Evolutionary conservation across 1,140 invertebrate species (phyloP).

Genomic region (Drosophila repleta): DNA sequence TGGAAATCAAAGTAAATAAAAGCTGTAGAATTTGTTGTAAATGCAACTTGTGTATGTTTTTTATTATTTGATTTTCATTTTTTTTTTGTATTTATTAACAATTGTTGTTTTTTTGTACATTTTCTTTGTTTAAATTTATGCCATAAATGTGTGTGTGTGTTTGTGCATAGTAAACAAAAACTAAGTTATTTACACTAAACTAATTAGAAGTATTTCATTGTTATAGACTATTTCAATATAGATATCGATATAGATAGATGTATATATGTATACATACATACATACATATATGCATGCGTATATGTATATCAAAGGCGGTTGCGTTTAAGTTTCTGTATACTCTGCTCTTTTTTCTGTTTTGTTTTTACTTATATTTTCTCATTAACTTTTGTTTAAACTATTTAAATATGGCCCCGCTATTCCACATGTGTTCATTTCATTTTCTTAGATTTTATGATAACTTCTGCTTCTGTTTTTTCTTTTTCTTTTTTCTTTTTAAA

Average conservation of each 20-base stretch:
- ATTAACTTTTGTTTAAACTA: slow-evolving; percentile 67
- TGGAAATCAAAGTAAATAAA: too few species aligned
- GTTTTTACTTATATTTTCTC: slow-evolving; percentile 44
- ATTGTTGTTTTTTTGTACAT: slow-evolving; percentile 69
- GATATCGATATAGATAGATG: slow-evolving; percentile 51
- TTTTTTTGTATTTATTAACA: slow-evolving; percentile 76
- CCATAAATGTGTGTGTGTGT: slow-evolving; percentile 61
- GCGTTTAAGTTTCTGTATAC: slow-evolving; percentile 65
- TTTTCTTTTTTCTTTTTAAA: slow-evolving; percentile 33
- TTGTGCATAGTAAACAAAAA: slow-evolving; percentile 74
- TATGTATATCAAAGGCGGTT: slow-evolving; percentile 80
- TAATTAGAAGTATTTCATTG: slow-evolving; percentile 56
- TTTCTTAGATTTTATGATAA: slow-evolving; percentile 77
- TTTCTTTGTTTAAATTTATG: slow-evolving; percentile 72
- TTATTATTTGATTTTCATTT: slow-evolving; percentile 54
- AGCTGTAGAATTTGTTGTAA: slow-evolving; percentile 35
- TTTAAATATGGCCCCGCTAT: slow-evolving; percentile 84
- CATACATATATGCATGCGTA: slow-evolving; percentile 8
- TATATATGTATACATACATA: slow-evolving; percentile 36
- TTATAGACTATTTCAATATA: slow-evolving; percentile 67
- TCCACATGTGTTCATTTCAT: slow-evolving; percentile 75
- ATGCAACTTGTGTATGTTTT: slow-evolving; percentile 54
- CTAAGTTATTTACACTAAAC: slow-evolving; percentile 76
- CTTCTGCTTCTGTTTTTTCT: slow-evolving; percentile 44
- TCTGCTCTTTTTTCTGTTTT: slow-evolving; percentile 33